phyloP scores from a whole-genome alignment of 2,888 invertebrate species.

The Megalurothrips usitatus region DNA sequence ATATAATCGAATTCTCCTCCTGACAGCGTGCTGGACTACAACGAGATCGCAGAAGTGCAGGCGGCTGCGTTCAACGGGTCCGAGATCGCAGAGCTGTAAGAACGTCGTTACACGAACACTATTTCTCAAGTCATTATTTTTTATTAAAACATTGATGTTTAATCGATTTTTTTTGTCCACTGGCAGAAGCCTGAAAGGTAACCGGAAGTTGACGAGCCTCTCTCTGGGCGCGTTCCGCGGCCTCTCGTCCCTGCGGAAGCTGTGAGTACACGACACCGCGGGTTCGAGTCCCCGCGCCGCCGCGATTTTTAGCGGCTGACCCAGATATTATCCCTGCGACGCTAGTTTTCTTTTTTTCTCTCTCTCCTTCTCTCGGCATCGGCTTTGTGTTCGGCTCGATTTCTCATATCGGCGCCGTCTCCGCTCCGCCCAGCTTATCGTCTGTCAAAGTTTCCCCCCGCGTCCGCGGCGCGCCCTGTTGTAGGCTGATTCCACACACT shows the following conservation, averaged over 20 bases:
- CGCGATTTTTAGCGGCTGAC: no score
- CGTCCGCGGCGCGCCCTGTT: no score
- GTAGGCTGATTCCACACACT: no score
- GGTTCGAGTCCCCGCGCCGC: background rate
- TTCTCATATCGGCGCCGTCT: no score
- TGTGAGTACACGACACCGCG: constrained; percentile 56
- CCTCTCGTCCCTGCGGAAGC: constrained; percentile 59
- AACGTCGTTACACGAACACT: constrained; percentile 20
- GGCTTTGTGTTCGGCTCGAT: background rate
- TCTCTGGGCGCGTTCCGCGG: constrained; percentile 66
- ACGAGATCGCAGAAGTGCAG: constrained; percentile 62
- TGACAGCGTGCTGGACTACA: constrained; percentile 66
- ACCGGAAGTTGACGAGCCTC: constrained; percentile 57
- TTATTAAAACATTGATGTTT: background rate
- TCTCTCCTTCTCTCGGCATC: background rate
- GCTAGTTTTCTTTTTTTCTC: no score
- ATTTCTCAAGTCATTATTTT: constrained; percentile 3
- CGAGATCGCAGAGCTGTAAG: constrained; percentile 61
- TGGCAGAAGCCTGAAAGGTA: constrained; percentile 68
- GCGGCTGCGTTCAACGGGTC: constrained; percentile 72
- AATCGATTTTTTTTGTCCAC: no score
- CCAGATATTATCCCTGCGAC: no score
- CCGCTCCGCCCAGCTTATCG: no score
- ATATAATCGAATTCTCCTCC: background rate
- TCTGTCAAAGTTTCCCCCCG: no score